Evolutionary conservation across 2,113 vertebrate species (phyloP).

Genomic region (Phrynosoma platyrhinos): DNA sequence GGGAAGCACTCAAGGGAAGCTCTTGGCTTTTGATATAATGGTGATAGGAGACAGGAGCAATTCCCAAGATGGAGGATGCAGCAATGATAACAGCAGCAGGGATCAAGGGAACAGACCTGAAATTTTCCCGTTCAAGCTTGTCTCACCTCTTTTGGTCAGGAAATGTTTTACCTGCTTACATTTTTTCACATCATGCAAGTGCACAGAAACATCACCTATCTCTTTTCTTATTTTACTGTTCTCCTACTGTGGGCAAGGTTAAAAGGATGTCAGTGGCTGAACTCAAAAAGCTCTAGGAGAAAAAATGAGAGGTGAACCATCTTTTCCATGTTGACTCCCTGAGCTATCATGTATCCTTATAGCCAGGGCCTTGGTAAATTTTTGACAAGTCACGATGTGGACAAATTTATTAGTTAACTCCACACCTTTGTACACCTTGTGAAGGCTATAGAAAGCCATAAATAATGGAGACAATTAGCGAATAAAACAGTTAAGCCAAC

Average conservation of each 20-base stretch:
- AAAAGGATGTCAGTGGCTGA: background rate
- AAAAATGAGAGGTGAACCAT: background rate
- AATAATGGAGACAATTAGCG: background rate
- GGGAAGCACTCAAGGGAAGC: too few relatives aligned
- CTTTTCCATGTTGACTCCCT: background rate
- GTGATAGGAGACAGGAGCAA: too few relatives aligned
- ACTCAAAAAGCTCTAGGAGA: background rate
- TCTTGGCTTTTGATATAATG: too few relatives aligned
- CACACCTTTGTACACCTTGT: background rate
- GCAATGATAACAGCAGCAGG: too few relatives aligned
- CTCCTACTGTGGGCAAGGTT: background rate
- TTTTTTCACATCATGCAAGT: too few relatives aligned
- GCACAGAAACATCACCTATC: too few relatives aligned
- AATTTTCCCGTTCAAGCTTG: background rate
- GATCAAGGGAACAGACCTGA: too few relatives aligned
- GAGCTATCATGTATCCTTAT: background rate
- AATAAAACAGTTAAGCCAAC: background rate
- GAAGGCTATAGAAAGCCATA: background rate
- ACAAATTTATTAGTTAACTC: background rate
- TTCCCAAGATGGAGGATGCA: too few relatives aligned
- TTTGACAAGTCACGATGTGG: background rate
- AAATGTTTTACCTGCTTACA: too few relatives aligned
- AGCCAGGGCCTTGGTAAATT: background rate
- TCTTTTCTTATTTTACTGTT: too few relatives aligned
- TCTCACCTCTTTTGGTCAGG: background rate